Percentiles rank a stretch among this genome's conserved stretches.
Evolutionary conservation across 2,888 invertebrate species (phyloP).

Genomic region (Pterostichus niger): DNA sequence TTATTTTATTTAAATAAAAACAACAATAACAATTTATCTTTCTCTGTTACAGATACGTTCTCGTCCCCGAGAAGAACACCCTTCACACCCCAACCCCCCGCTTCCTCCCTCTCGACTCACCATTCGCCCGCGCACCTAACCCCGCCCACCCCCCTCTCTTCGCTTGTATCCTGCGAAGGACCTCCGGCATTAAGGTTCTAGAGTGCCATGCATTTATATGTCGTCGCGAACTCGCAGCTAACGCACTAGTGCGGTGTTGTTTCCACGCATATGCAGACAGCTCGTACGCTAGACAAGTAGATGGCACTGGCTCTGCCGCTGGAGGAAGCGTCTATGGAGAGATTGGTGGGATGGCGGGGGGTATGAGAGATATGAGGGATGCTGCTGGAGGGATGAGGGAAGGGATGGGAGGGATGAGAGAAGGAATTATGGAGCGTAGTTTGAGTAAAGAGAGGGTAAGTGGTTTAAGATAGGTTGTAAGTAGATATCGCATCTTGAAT

Average conservation of each 20-base stretch:
- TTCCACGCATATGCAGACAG: conserved; percentile 99
- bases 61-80: conserved; percentile 77
- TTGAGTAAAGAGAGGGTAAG: conserved; percentile 75
- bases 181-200: conserved; percentile 97
- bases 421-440: conserved; percentile 71
- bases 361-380: conserved; percentile 57
- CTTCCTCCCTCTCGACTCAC: conserved; percentile 97
- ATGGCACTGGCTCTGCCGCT: conserved; percentile 71
- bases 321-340: conserved; percentile 76
- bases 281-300: conserved; percentile 92
- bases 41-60: conserved; percentile 75
- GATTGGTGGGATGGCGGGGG: not conserved
- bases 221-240: conserved; percentile 97
- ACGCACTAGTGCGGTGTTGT: conserved; percentile 97
- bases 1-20: no score
- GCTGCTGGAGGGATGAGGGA: not conserved
- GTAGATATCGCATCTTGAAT: no score
- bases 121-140: conserved; percentile 95
- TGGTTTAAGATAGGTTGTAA: no score
- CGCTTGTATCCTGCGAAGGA: conserved; percentile 96
- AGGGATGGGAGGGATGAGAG: conserved; percentile 55
- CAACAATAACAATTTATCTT: no score
- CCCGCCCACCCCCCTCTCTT: conserved; percentile 97
- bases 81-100: conserved; percentile 85
- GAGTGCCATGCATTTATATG: conserved; percentile 99